These are phyloP conservation scores for Tuta absoluta DNA, from an alignment of 2,888 invertebrate species.

Conservation along the genomic window DNA sequence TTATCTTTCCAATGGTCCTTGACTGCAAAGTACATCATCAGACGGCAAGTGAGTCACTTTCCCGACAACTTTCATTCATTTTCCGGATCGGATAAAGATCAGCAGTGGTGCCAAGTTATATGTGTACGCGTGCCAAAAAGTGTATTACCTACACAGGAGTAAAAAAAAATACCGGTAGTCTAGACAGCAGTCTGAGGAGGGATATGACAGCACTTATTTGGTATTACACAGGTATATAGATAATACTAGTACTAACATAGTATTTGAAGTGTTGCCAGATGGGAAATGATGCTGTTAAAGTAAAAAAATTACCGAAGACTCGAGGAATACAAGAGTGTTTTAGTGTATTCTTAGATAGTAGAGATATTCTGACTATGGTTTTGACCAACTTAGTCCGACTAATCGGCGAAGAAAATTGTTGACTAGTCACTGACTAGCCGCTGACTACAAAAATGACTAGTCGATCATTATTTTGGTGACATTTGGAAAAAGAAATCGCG, in stretches of 20 bases:
- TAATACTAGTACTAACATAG: background rate
- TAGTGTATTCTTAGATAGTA: too few species aligned
- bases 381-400: too few species aligned
- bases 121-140: slow-evolving; percentile 72
- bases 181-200: slow-evolving; percentile 70
- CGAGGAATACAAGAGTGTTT: too few species aligned
- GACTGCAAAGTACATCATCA: slow-evolving; percentile 45
- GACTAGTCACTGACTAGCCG: too few species aligned
- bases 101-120: slow-evolving; percentile 72
- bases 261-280: background rate
- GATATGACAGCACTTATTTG: slow-evolving; percentile 52
- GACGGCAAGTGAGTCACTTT: slow-evolving; percentile 56
- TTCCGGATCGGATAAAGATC: slow-evolving; percentile 69
- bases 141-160: slow-evolving; percentile 71
- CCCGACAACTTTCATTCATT: slow-evolving; percentile 76
- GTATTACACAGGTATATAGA: background rate
- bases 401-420: too few species aligned
- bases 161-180: slow-evolving; percentile 65
- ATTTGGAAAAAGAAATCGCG: too few species aligned
- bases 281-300: background rate
- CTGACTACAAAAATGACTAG: too few species aligned
- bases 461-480: too few species aligned
- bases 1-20: slow-evolving; percentile 45
- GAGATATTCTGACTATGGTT: too few species aligned
- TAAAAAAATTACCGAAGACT: background rate